A percentile compares a stretch with the other conserved stretches of the same genome.
Evolutionary conservation across 2,113 vertebrate genomes (phyloP).

Genomic region (crab-eating macaque (Macaca fascicularis)): DNA sequence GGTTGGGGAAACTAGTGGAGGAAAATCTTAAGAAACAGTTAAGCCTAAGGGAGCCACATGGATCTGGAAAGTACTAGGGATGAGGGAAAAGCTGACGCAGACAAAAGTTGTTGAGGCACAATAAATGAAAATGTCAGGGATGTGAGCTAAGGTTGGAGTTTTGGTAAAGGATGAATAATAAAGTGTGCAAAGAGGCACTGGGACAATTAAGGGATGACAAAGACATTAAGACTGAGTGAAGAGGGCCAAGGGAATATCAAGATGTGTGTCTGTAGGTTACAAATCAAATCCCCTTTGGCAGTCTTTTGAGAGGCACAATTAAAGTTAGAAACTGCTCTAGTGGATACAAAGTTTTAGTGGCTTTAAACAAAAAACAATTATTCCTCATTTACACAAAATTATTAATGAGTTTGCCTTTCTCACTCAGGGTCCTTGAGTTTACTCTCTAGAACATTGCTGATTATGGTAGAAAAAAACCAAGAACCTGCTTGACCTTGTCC

Average conservation of each 20-base stretch:
- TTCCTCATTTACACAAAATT: neutral
- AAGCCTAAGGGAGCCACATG: neutral
- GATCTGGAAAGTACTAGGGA: neutral
- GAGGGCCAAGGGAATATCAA: neutral
- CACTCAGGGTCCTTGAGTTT: neutral
- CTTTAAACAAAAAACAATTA: neutral
- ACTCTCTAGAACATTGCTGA: neutral
- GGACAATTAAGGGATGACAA: neutral
- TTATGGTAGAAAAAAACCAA: neutral
- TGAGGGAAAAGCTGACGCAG: neutral
- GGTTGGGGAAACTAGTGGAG: neutral
- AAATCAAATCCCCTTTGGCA: neutral
- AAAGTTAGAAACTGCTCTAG: neutral
- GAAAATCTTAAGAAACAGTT: neutral
- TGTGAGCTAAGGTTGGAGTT: neutral
- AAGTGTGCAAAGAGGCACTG: fast-evolving
- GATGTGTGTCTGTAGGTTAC: neutral
- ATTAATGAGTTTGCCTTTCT: neutral
- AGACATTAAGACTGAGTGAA: neutral
- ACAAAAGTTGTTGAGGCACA: neutral
- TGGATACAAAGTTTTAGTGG: neutral
- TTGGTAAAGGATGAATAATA: too few species aligned
- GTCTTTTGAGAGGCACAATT: neutral
- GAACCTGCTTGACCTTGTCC: neutral
- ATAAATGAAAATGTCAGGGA: neutral